A percentile compares a stretch with the other conserved stretches of the same genome.
Evolutionary conservation across 2,797 vertebrate genomes (phyloP).

Genomic region (Sebastes elongatus): DNA sequence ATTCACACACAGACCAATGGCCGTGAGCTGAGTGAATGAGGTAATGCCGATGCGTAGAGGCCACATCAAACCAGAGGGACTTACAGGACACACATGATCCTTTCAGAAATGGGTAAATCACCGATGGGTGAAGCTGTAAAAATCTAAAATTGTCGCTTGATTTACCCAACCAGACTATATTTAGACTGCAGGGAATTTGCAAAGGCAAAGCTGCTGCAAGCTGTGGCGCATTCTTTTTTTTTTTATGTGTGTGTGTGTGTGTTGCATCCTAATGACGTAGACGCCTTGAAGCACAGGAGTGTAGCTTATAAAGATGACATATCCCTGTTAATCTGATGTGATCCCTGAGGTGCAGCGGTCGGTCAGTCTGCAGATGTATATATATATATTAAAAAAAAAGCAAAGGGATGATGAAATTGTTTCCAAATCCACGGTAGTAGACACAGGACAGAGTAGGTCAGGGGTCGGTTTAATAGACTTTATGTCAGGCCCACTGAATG

Average conservation of each 20-base stretch:
- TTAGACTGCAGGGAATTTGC: constrained; percentile 49
- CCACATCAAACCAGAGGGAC: constrained; percentile 55
- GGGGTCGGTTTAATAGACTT: constrained; percentile 24
- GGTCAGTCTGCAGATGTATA: constrained; percentile 3
- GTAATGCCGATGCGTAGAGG: constrained; percentile 69
- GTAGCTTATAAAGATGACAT: constrained; percentile 31
- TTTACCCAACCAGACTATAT: constrained; percentile 28
- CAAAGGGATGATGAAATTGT: constrained; percentile 47
- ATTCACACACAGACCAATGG: constrained; percentile 45
- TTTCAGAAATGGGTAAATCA: constrained; percentile 22
- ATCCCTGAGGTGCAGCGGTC: constrained; percentile 15
- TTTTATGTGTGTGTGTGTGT: not conserved
- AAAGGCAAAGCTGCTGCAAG: constrained; percentile 40
- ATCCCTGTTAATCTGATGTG: constrained; percentile 40
- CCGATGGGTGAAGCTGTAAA: not conserved
- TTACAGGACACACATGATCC: constrained; percentile 41
- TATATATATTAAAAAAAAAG: not conserved
- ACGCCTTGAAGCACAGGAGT: constrained; percentile 35
- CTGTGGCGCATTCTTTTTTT: constrained; percentile 51
- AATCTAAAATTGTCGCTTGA: constrained; percentile 15
- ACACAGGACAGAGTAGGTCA: constrained; percentile 20
- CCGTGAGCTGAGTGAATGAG: constrained; percentile 67
- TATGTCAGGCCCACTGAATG: not conserved
- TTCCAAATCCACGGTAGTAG: constrained; percentile 24
- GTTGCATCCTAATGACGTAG: constrained; percentile 60